Evolutionary conservation across 2,113 vertebrate genomes (phyloP), one percentile per base, ranked within the genome.

Genomic region (Coturnix japonica): DNA sequence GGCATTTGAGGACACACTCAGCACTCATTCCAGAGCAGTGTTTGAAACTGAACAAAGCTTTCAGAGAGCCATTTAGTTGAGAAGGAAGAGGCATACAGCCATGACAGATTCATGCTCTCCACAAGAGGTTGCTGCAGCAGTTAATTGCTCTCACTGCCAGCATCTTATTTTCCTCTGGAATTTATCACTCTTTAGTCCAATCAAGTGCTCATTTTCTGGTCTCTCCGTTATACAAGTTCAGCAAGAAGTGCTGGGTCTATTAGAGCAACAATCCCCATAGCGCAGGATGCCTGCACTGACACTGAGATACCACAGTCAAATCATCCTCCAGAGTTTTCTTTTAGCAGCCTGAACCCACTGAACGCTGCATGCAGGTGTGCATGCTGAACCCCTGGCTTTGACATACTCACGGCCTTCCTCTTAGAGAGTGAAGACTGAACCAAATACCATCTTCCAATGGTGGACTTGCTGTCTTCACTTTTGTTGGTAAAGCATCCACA

Each of bases 81-180:
- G 51, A 79, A 63, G 49, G 31, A 87, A 63, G 69, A 91, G 41
- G 19, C 30, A 28, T 61, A 63, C 12, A 33, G 28, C 49, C 54
- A 54, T 35, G 64, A 94, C 2, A 17, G 78, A 91, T 57, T 61
- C 61, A 14, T 25, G 67, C 71, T 79, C 25, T 44, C 26, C 81
- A 46, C 4, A 25, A 92, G 81, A 83, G 64, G 72, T 46, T 85
- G 67, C 43, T 87, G 49, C 87, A 80, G 41, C 43, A 43, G 54
- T 87, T 89, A 77, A 89, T 87, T 89, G 64, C 82, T 91, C 72
- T 89, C 85, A 59, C 71, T 46, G 60, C 8, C 94, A 92, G 60
- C 67, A 63, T 79, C 78, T 91, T 54, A 37, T 73, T 94, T 92
- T 44, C 89, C 67, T 60, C 59, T 60, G 39, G 71, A 91, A 85